phyloP scores from a whole-genome alignment of 2,797 vertebrate genomes.

The Rhincodon typus region DNA sequence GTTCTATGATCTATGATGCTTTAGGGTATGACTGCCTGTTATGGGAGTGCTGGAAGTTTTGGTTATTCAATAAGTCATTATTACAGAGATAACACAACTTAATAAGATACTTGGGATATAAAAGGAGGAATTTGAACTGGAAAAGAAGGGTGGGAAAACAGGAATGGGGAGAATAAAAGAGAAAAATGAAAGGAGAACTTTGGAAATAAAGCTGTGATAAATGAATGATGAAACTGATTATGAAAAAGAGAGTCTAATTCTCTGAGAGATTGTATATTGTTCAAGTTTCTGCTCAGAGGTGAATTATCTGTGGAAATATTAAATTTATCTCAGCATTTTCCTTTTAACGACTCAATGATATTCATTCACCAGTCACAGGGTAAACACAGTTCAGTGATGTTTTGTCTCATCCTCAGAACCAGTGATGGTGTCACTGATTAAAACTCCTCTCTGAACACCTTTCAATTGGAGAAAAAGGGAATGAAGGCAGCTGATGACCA shows the following conservation, averaged over 20 bases:
- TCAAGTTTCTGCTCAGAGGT: neutral
- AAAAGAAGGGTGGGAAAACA: neutral
- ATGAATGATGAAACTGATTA: neutral
- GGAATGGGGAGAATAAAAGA: neutral
- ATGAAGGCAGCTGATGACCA: neutral
- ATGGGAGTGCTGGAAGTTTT: too few relatives aligned
- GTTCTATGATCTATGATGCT: too few relatives aligned
- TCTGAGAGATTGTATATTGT: neutral
- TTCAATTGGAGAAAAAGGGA: neutral
- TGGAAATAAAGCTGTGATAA: neutral
- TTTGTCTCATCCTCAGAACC: neutral
- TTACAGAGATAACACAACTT: too few relatives aligned
- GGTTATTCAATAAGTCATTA: too few relatives aligned
- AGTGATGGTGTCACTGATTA: neutral
- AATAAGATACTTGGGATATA: too few relatives aligned
- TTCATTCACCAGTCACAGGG: neutral
- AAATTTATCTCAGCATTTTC: too few relatives aligned
- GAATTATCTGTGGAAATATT: neutral
- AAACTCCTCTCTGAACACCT: neutral
- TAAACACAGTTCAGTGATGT: neutral
- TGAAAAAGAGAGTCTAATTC: neutral
- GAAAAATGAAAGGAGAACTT: neutral
- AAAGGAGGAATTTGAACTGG: neutral
- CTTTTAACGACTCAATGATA: neutral
- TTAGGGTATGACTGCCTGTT: too few relatives aligned